Conservation (phyloP, 2,113 vertebrate genomes). For the Hypanus sabinus region DNA sequence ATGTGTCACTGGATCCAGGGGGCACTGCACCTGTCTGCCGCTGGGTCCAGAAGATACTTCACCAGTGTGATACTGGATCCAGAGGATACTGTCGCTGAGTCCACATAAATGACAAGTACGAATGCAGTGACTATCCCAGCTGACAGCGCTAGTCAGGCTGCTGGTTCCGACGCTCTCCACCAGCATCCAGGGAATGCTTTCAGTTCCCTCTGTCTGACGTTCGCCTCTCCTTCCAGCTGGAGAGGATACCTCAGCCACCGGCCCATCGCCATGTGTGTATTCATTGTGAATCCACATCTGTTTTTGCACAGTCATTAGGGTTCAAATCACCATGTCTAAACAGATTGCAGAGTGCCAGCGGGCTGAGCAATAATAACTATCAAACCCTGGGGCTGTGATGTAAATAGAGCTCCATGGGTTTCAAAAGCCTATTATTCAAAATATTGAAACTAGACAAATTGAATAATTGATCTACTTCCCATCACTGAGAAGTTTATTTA, state of each 20-base stretch:
- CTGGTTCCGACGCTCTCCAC: not conserved
- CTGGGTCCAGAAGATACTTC: not conserved
- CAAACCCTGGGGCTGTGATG: not conserved
- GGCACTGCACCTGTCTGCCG: not conserved
- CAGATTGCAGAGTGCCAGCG: not conserved
- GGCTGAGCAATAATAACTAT: not conserved
- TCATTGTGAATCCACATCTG: constrained; percentile 19
- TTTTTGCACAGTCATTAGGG: constrained; percentile 32
- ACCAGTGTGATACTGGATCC: not conserved
- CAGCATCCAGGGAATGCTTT: not conserved
- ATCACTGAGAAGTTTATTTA: constrained; percentile 28
- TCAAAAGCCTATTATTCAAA: constrained; percentile 34
- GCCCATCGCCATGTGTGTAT: not conserved
- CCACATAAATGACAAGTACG: not conserved
- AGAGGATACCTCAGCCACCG: not conserved
- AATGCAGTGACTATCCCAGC: not conserved
- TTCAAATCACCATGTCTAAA: constrained; percentile 12
- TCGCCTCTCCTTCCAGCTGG: not conserved
- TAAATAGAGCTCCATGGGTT: constrained; percentile 3
- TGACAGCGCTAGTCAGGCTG: not conserved
- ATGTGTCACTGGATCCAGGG: not conserved
- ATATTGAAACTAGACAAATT: constrained; percentile 37
- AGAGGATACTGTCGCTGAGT: not conserved
- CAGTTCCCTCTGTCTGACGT: not conserved
- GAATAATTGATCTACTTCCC: constrained; percentile 33